phyloP scores from a whole-genome alignment of 2,113 vertebrate genomes.

The Sclerurus mexicanus region DNA sequence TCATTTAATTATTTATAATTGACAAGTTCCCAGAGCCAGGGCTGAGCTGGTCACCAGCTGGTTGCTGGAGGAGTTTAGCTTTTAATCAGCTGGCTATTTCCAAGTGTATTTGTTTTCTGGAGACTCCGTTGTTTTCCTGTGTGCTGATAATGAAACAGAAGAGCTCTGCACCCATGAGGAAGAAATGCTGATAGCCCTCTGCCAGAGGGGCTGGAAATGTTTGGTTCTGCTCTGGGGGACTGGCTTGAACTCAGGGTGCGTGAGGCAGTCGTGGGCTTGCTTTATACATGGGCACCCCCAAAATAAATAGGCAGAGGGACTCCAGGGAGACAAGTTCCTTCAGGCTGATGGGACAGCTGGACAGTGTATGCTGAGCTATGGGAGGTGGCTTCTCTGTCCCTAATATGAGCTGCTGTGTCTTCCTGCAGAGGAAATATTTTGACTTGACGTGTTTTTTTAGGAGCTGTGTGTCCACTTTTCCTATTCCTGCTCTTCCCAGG shows the following conservation, averaged over 20 bases:
- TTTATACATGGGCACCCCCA: not conserved
- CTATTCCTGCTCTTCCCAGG: not conserved
- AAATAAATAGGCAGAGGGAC: not conserved
- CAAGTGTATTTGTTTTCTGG: conserved; percentile 33
- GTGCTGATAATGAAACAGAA: not conserved
- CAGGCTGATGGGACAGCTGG: not conserved
- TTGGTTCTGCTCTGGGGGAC: not conserved
- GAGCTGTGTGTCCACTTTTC: not conserved
- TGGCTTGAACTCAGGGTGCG: not conserved
- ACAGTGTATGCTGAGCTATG: rapidly evolving
- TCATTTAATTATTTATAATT: conserved; percentile 74
- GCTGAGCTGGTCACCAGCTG: conserved; percentile 57
- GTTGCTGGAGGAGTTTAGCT: conserved; percentile 54
- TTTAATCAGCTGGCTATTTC: conserved; percentile 40
- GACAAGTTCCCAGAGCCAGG: not conserved
- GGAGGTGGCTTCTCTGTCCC: not conserved
- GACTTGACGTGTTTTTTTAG: not conserved
- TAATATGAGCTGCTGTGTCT: not conserved
- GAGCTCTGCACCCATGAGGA: not conserved
- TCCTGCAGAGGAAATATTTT: not conserved
- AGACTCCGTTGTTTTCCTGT: conserved; percentile 5
- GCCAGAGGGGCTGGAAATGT: not conserved
- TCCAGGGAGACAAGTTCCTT: not conserved
- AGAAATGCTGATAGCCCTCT: not conserved
- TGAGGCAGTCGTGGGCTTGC: not conserved